Base-by-base conservation (phyloP, 1,140 invertebrate species). In the Maniola jurtina region DNA sequence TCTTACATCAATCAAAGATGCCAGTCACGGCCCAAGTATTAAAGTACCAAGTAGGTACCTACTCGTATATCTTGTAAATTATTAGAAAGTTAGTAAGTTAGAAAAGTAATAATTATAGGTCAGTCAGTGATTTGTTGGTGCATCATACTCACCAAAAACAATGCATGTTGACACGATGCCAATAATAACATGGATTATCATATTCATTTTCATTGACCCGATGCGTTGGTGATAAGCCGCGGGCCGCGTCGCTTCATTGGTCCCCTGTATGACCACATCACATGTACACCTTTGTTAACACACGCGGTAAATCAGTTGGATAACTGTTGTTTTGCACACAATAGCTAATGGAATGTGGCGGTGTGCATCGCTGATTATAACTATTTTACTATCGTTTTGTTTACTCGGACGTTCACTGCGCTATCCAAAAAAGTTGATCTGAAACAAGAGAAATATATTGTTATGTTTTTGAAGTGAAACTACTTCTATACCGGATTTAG, bases 211-310 rank as follows among this genome's bases (percentile, higher is more conserved):
- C 76, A 83, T 68, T 85, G 75, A 58, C 77, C 73, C 50, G 75
- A 64, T 58, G 73, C 52, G 69, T 72, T 75, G 54, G 64, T 57
- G 15, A 67, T 56, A 50, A 54, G 55, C 68, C 73, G 66, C 61
- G 48, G 58, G 76, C 70, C 76, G 38, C 78, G 81, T 71, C 83
- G 83, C 83, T 78, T 83, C 84, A 87, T 87, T 85, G 75, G 81
- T 79, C 69, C 73, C 48, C 58, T 40, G 33, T 66, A 71, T 68
- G 57, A 70, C 70, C 48, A 71, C 64, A 85, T 86, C 75, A 77
- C 75, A 65, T 65, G 15, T 38, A 64, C 36, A 60, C 40, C 35
- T 10, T 60, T 47, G 57, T 60, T 47, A 33, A 8, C n/a, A n/a
- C 57, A 33, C 57, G 11, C 57, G 11, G 14, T 50, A 50, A 15